These are phyloP conservation scores for Hyalella azteca DNA, from an alignment of 2,888 invertebrate genomes.

Conservation along the genomic window DNA sequence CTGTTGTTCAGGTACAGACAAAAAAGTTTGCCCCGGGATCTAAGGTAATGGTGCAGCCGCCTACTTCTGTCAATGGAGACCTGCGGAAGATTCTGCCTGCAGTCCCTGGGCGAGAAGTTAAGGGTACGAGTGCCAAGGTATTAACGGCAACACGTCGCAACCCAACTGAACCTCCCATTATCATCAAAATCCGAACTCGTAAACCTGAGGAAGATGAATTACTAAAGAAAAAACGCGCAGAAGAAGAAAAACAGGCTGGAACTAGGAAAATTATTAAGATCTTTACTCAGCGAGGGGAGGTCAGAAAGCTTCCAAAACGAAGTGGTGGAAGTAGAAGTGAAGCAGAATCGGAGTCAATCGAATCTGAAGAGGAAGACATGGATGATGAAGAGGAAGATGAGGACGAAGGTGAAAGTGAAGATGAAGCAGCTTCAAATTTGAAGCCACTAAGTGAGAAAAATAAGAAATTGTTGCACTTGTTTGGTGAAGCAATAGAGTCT, in stretches of 20 bases:
- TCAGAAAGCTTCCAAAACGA: not conserved
- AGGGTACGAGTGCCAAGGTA: not conserved
- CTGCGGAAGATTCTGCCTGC: not conserved
- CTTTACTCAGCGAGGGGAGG: not conserved
- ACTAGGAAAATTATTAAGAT: slow-evolving; percentile 2
- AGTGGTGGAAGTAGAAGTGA: not conserved
- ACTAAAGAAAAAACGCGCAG: not conserved
- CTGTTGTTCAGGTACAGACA: slow-evolving; percentile 7
- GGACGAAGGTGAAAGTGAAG: slow-evolving; percentile 4
- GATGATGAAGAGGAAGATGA: not conserved
- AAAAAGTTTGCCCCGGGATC: not conserved
- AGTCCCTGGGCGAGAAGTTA: not conserved
- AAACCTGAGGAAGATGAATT: slow-evolving; percentile 21
- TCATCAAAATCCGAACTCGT: slow-evolving; percentile 16
- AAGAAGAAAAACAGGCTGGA: not conserved
- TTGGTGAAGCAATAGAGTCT: slow-evolving; percentile 8
- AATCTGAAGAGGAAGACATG: not conserved
- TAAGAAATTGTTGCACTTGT: not conserved
- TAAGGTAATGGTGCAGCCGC: not conserved
- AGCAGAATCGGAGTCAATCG: not conserved
- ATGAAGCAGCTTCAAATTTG: not conserved
- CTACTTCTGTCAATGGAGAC: not conserved
- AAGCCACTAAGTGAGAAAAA: slow-evolving; percentile 22
- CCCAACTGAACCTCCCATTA: not conserved
- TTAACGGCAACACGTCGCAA: not conserved